Evolutionary conservation across 2,797 vertebrate species (phyloP).

Genomic region (Scolopax bukidnonensis): DNA sequence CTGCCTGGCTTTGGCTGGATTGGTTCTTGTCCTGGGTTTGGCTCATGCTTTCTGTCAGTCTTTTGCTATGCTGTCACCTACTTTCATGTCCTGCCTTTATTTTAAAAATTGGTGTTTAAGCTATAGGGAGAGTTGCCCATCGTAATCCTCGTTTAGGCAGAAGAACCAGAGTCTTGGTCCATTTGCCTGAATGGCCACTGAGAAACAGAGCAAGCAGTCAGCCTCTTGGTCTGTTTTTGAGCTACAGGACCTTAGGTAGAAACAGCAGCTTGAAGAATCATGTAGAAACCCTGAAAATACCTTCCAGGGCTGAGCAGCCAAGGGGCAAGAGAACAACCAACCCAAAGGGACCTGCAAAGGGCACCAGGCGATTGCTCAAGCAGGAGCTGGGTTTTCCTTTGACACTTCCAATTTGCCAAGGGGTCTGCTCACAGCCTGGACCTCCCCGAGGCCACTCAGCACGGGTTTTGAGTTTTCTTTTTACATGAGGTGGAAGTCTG

Average conservation of each 20-base stretch:
- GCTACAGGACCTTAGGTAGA: neutral
- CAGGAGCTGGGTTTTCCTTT: neutral
- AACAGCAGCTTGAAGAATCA: neutral
- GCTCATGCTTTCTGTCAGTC: neutral
- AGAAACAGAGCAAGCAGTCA: fast-evolving
- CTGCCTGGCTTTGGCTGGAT: neutral
- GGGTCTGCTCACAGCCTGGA: neutral
- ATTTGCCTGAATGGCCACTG: fast-evolving
- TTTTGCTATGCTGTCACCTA: neutral
- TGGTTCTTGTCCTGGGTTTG: neutral
- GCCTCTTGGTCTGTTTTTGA: neutral
- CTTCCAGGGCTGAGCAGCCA: too few relatives aligned
- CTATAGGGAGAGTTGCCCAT: neutral
- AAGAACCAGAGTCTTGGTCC: neutral
- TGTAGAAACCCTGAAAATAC: neutral
- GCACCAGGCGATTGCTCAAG: neutral
- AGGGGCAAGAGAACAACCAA: neutral
- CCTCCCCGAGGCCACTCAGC: neutral
- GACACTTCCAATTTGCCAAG: neutral
- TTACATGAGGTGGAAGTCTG: neutral
- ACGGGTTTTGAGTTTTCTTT: neutral
- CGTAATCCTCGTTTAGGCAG: too few relatives aligned
- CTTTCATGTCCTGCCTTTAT: neutral
- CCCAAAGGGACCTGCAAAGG: neutral
- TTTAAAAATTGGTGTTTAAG: neutral